Conservation (phyloP, 2,113 vertebrate species). For the Acrocephalus kingi region DNA sequence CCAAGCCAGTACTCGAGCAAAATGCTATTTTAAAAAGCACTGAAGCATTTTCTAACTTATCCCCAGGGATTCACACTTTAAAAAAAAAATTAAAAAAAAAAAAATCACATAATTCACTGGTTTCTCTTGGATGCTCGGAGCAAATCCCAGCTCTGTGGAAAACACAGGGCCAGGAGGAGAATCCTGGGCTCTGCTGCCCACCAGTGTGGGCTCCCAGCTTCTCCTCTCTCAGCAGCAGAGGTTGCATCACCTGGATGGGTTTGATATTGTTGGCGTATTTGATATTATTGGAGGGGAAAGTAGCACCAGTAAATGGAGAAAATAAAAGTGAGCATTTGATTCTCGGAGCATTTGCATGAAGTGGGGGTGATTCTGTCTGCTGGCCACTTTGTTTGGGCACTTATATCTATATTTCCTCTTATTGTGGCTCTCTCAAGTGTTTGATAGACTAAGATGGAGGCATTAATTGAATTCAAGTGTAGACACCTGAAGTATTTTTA, state of each 20-base stretch:
- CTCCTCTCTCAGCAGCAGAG: neutral
- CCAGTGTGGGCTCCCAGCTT: neutral
- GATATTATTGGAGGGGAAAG: neutral
- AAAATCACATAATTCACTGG: neutral
- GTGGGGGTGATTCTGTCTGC: neutral
- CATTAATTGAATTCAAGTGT: conserved; percentile 69
- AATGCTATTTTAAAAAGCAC: conserved; percentile 34
- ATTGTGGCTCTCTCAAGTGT: conserved; percentile 53
- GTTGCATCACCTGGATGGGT: neutral
- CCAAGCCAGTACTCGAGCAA: neutral
- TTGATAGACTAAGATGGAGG: conserved; percentile 50
- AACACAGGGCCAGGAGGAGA: neutral
- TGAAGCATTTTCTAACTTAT: conserved; percentile 19
- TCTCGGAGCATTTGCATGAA: neutral
- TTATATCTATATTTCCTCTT: conserved; percentile 38
- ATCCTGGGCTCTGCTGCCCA: neutral
- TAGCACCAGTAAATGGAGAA: neutral
- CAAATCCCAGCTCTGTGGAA: neutral
- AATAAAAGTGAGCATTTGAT: neutral
- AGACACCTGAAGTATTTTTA: conserved; percentile 62
- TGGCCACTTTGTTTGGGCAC: conserved; percentile 59
- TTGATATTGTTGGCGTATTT: neutral
- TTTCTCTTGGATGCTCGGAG: neutral
- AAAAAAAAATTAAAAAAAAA: neutral
- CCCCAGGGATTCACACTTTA: neutral